These are phyloP conservation scores for Pammene fasciana DNA, from an alignment of 2,888 invertebrate species.

Conservation along the genomic window DNA sequence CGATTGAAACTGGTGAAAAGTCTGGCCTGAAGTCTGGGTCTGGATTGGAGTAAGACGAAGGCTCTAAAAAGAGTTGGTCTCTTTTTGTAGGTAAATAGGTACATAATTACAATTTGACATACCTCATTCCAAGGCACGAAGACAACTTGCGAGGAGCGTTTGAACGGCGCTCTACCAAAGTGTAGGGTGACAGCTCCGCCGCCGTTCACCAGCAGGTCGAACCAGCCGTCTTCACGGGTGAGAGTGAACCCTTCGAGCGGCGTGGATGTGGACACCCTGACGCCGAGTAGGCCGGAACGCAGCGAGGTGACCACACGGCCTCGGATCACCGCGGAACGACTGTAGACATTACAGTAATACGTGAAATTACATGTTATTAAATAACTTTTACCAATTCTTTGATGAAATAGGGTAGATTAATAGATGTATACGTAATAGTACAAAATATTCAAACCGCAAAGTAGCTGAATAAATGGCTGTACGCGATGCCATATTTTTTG, in stretches of 20 bases:
- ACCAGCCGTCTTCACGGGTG: slow-evolving; percentile 96
- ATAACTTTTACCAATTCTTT: too few species aligned
- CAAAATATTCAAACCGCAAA: too few species aligned
- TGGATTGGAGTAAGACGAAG: too few species aligned
- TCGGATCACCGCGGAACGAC: slow-evolving; percentile 98
- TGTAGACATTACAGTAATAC: slow-evolving; percentile 68
- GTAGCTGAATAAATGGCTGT: too few species aligned
- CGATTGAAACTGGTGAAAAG: too few species aligned
- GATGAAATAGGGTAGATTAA: too few species aligned
- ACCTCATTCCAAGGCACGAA: slow-evolving; percentile 98
- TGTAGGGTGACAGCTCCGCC: slow-evolving; percentile 98
- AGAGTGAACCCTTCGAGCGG: slow-evolving; percentile 98
- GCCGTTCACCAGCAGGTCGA: slow-evolving; percentile 99
- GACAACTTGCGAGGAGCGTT: slow-evolving; percentile 93
- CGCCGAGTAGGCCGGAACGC: slow-evolving; percentile 97
- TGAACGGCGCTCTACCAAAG: slow-evolving; percentile 96
- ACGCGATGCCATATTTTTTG: too few species aligned
- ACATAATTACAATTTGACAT: slow-evolving; percentile 42
- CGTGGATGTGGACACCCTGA: slow-evolving; percentile 96
- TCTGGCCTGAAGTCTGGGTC: too few species aligned
- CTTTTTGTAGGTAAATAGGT: not conserved
- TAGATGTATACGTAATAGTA: too few species aligned
- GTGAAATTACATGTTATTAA: slow-evolving; percentile 2
- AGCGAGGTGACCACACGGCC: slow-evolving; percentile 96
- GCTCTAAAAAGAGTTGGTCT: not conserved